Percentiles rank a stretch among this genome's conserved stretches.
phyloP scores from a whole-genome alignment of 1,140 invertebrate species.

The Ceratosolen fusciceps region DNA sequence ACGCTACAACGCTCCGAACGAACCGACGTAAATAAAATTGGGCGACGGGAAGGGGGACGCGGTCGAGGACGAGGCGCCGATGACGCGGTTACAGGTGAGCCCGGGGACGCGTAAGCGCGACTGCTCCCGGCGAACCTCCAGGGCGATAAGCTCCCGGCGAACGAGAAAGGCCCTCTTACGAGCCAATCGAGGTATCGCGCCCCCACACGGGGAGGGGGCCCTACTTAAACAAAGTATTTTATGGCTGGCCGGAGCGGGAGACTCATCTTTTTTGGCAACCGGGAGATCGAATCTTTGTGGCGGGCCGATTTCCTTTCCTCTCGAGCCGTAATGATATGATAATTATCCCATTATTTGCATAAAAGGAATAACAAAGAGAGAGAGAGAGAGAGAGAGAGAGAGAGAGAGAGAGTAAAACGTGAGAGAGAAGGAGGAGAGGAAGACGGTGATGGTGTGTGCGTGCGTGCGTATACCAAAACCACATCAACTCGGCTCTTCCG shows the following conservation, averaged over 20 bases:
- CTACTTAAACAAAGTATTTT: constrained; percentile 48
- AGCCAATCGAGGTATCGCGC: background rate
- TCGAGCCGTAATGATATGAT: constrained; percentile 38
- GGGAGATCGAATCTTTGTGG: constrained; percentile 41
- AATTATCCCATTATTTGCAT: constrained; percentile 49
- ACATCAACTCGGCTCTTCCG: background rate
- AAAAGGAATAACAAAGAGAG: background rate
- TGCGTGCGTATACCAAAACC: too few relatives aligned
- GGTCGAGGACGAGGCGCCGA: too few relatives aligned
- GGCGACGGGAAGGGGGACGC: too few relatives aligned
- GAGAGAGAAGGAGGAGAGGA: background rate
- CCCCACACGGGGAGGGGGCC: background rate
- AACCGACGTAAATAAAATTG: too few relatives aligned
- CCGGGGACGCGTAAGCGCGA: constrained; percentile 2
- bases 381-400: background rate
- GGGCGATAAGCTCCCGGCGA: constrained; percentile 19
- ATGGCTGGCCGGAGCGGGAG: background rate
- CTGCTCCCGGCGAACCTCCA: constrained; percentile 51
- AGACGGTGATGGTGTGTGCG: too few relatives aligned
- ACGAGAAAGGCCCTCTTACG: background rate
- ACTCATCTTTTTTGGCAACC: background rate
- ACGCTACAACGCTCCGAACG: too few relatives aligned
- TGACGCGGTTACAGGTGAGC: too few relatives aligned
- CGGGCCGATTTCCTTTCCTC: constrained; percentile 32
- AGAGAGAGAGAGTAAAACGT: background rate